Evolutionary conservation across 2,797 vertebrate genomes (phyloP), one percentile per base, ranked within the genome.

Genomic region (Toxotes lorentzi): DNA sequence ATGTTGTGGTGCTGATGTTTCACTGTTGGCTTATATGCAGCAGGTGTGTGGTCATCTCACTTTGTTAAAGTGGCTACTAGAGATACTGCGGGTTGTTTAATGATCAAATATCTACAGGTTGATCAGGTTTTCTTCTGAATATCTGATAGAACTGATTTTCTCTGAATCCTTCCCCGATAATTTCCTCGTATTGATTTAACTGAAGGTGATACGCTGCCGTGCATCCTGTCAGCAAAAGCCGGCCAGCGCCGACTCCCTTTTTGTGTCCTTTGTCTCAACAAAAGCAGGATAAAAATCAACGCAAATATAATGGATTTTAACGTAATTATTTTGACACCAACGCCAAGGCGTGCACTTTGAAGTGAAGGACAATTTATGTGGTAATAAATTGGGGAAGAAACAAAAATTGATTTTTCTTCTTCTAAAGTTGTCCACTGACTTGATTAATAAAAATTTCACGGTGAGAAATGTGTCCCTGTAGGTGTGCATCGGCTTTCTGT

Each of bases 361-460:
- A 85, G 86, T 83, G 77, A 92, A 89, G 87, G 92, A 90, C 87
- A 93, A 93, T 91, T 87, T 93, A 91, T 91, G 89, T 86, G 73
- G 76, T 82, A 70, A 82, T 87, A 91, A 91, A 92, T 94, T 91
- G 91, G 85, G 81, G 86, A 88, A 89, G 88, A 95, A 94, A 92
- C 88, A 92, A 88, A 94, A 92, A 95, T 94, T 86, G 91, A 94
- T 94, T 94, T 82, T 88, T 86, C 75, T 87, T 89, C 89, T 90
- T 88, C 86, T 89, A 74, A 93, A 92, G 85, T 94, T 94, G 84
- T 93, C 88, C 78, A 67, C 81, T 88, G 70, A 90, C 91, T 93
- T 93, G 91, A 95, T 94, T 95, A 95, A 95, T 95, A 95, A 93
- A 92, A 93, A 93, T 92, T 93, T 92, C 84, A 91, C 82, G 41